Percentiles rank a stretch among this genome's conserved stretches.
Evolutionary conservation across 2,797 vertebrate genomes (phyloP).

Genomic region (Halcyon leucocephala): DNA sequence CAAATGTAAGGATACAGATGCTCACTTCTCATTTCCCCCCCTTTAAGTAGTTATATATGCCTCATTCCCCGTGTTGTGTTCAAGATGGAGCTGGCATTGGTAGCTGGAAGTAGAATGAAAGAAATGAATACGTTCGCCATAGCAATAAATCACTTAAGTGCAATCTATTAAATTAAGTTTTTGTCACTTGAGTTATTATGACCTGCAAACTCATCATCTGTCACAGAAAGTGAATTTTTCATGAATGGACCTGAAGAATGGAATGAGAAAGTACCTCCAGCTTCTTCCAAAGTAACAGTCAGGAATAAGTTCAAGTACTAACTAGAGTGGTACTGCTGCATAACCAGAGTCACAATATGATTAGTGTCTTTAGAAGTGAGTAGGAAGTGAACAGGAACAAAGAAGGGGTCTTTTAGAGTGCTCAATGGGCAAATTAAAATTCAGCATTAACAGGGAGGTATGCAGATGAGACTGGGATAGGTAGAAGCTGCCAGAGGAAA

Average conservation of each 20-base stretch:
- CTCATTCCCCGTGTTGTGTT: background rate
- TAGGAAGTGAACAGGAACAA: constrained; percentile 3
- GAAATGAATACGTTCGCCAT: background rate
- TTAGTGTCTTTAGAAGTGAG: constrained; percentile 1
- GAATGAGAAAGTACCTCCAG: background rate
- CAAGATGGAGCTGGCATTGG: background rate
- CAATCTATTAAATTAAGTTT: background rate
- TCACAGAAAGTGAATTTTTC: background rate
- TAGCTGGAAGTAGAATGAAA: background rate
- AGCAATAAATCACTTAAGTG: background rate
- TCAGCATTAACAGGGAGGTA: background rate
- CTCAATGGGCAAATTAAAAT: background rate
- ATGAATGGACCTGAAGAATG: background rate
- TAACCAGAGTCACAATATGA: background rate
- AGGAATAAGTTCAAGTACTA: background rate
- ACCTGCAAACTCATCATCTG: background rate
- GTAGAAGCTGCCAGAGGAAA: background rate
- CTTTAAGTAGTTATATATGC: background rate
- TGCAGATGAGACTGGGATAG: background rate
- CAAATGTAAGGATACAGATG: background rate
- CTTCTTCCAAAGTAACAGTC: background rate
- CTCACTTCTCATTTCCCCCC: background rate
- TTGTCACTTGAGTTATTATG: background rate
- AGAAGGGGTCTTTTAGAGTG: background rate
- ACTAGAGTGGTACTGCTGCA: background rate